Percentiles rank a stretch among this genome's conserved stretches.
Conservation (phyloP, 2,888 invertebrate genomes). For the Sphaerophoria taeniata region DNA sequence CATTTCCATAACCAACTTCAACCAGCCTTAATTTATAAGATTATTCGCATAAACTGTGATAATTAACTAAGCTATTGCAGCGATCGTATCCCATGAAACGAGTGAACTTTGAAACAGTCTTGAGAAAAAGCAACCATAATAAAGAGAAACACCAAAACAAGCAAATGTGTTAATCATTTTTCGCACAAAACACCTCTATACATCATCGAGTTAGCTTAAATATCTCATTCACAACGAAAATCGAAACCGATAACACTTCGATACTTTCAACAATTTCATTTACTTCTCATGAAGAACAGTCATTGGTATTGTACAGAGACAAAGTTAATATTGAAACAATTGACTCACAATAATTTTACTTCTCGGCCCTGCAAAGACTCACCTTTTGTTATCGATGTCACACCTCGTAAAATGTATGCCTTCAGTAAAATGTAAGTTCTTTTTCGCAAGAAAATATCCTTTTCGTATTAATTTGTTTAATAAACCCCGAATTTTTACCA, state of each 20-base stretch:
- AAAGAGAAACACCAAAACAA: neutral
- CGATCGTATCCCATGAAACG: neutral
- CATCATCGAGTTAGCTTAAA: neutral
- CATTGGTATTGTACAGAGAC: constrained; percentile 18
- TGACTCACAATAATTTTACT: constrained; percentile 4
- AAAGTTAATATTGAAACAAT: constrained; percentile 17
- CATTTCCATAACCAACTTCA: constrained; percentile 11
- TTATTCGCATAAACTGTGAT: constrained; percentile 20
- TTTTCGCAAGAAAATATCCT: constrained; percentile 34
- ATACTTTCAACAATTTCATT: neutral
- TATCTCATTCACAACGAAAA: neutral
- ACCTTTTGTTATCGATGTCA: constrained; percentile 72
- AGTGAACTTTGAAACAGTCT: neutral
- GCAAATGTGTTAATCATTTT: constrained; percentile 18
- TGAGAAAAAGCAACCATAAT: neutral
- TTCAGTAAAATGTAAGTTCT: constrained; percentile 55
- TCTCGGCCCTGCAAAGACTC: constrained; percentile 22
- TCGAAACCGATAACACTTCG: constrained; percentile 2
- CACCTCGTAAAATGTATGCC: constrained; percentile 65
- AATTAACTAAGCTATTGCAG: constrained; percentile 15
- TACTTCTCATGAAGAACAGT: constrained; percentile 6
- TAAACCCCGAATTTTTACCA: constrained; percentile 40
- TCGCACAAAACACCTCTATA: neutral
- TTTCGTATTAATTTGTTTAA: neutral
- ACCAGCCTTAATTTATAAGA: constrained; percentile 17